Conservation (phyloP, 2,113 vertebrate species). For the Tachysurus fulvidraco region DNA sequence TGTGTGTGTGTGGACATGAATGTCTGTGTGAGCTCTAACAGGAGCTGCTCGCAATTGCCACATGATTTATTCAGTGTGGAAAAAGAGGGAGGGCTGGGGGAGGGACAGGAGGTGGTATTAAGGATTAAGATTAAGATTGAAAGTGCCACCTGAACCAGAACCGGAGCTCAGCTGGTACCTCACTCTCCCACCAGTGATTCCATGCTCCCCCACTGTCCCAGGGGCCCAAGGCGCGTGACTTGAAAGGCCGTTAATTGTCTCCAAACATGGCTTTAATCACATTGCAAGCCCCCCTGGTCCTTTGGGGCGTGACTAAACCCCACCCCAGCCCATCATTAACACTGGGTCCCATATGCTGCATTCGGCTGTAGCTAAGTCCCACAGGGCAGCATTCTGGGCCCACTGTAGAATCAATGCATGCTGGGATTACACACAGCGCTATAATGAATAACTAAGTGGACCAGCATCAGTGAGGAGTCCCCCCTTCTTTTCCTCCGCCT, state of each 20-base stretch:
- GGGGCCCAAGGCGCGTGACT: slow-evolving; percentile 59
- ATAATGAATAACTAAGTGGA: slow-evolving; percentile 66
- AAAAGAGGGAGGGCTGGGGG: slow-evolving; percentile 72
- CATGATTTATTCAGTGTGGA: slow-evolving; percentile 75
- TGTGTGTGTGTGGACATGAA: slow-evolving; percentile 72
- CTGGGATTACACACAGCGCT: slow-evolving; percentile 48
- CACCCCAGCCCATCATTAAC: slow-evolving; percentile 86
- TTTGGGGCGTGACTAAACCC: slow-evolving; percentile 62
- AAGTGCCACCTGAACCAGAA: slow-evolving; percentile 87
- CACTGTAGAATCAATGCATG: slow-evolving; percentile 50
- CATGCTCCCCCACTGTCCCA: slow-evolving; percentile 73
- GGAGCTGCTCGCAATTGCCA: slow-evolving; percentile 77
- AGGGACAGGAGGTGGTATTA: slow-evolving; percentile 54
- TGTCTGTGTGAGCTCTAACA: slow-evolving; percentile 38
- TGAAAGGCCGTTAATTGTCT: slow-evolving; percentile 92
- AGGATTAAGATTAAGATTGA: slow-evolving; percentile 81
- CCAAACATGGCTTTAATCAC: slow-evolving; percentile 97
- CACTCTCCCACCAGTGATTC: slow-evolving; percentile 52
- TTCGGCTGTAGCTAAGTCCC: slow-evolving; percentile 74
- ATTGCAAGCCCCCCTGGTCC: slow-evolving; percentile 79
- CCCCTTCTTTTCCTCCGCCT: not conserved
- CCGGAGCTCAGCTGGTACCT: slow-evolving; percentile 66
- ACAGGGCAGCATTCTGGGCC: slow-evolving; percentile 49
- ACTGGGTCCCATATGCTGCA: slow-evolving; percentile 87
- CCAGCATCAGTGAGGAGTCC: slow-evolving; percentile 48